Evolutionary conservation across 1,140 invertebrate species (phyloP).

Genomic region (Lordiphosa collinella): DNA sequence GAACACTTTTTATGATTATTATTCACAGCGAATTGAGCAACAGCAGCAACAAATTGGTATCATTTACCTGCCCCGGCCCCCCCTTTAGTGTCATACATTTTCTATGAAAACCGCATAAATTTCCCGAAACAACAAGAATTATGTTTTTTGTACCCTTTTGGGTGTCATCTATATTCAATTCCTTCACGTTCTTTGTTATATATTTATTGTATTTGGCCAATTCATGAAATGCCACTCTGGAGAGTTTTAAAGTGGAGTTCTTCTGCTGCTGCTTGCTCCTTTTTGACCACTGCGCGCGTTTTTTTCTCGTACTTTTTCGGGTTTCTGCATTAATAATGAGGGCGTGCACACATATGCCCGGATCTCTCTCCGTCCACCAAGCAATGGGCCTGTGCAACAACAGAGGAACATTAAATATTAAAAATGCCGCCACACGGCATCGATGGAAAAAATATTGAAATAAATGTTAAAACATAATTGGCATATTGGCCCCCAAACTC

Average conservation of each 20-base stretch:
- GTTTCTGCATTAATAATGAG: constrained; percentile 69
- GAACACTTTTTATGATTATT: constrained; percentile 62
- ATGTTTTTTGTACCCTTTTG: constrained; percentile 38
- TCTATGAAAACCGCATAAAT: constrained; percentile 76
- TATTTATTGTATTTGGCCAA: constrained; percentile 76
- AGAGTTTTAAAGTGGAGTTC: constrained; percentile 65
- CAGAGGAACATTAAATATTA: constrained; percentile 64
- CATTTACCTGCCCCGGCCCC: constrained; percentile 51
- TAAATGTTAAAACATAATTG: constrained; percentile 78
- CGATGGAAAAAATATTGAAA: constrained; percentile 68
- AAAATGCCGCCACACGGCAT: constrained; percentile 69
- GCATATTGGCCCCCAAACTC: constrained; percentile 42
- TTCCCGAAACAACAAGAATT: constrained; percentile 19
- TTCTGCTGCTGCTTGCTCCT: constrained; percentile 8
- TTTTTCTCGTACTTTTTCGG: constrained; percentile 20
- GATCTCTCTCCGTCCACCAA: constrained; percentile 2
- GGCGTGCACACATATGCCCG: constrained; percentile 51
- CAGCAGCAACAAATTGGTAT: constrained; percentile 20
- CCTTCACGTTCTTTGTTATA: background rate
- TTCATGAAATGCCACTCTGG: constrained; percentile 77
- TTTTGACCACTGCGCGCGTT: constrained; percentile 13
- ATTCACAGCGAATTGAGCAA: constrained; percentile 44
- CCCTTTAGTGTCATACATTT: constrained; percentile 67
- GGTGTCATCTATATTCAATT: constrained; percentile 43
- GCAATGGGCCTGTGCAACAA: constrained; percentile 29